Evolutionary conservation across 1,140 invertebrate species (phyloP).

Genomic region (Armadillidium nasatum): DNA sequence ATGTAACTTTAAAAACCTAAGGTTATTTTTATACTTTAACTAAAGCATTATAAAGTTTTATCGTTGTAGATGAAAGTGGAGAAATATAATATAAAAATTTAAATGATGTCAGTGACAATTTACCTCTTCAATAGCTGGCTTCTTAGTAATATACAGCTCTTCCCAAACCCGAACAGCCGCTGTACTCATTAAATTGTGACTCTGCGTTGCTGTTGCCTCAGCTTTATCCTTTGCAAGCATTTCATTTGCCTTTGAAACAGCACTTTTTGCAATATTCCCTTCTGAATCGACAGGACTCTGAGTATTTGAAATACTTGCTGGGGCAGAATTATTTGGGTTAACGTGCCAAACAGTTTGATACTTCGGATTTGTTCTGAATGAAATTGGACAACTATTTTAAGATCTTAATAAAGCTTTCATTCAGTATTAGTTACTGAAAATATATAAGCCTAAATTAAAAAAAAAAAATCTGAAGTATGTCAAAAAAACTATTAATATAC

Average conservation of each 20-base stretch:
- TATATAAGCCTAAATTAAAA: too few relatives aligned
- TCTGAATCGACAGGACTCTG: not conserved
- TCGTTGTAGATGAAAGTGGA: too few relatives aligned
- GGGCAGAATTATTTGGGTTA: conserved; percentile 55
- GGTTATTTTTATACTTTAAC: too few relatives aligned
- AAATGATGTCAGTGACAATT: not conserved
- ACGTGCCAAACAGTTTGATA: conserved; percentile 84
- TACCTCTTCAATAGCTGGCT: conserved; percentile 82
- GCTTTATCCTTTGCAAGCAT: conserved; percentile 52
- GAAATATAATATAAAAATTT: too few relatives aligned
- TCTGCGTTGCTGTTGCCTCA: conserved; percentile 66
- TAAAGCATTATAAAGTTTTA: not conserved
- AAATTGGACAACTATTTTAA: not conserved
- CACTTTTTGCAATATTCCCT: not conserved
- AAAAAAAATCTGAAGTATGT: too few relatives aligned
- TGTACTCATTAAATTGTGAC: conserved; percentile 73
- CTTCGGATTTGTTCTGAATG: conserved; percentile 60
- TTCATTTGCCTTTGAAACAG: not conserved
- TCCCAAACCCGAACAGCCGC: conserved; percentile 94
- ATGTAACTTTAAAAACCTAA: conserved; percentile 77
- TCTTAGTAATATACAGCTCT: conserved; percentile 92
- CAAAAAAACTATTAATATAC: too few relatives aligned
- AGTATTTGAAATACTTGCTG: not conserved
- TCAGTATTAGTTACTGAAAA: too few relatives aligned
- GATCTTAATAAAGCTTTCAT: too few relatives aligned